A percentile compares a stretch with the other conserved stretches of the same genome.
phyloP scores from a whole-genome alignment of 2,888 invertebrate species.

The Dioctria rufipes region DNA sequence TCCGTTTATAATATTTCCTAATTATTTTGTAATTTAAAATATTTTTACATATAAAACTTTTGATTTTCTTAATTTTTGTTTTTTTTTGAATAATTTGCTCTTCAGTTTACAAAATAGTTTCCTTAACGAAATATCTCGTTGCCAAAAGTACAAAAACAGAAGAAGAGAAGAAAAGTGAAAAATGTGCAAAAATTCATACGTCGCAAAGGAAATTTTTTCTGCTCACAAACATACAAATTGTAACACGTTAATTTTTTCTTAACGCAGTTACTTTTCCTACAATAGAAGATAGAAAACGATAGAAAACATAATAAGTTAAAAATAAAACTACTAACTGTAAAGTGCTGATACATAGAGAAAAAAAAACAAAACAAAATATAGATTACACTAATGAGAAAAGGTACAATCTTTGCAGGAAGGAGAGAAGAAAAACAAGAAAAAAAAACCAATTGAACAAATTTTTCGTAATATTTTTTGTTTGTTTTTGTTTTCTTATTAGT shows the following conservation, averaged over 20 bases:
- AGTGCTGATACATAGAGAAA: neutral
- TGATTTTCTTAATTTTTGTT: no score
- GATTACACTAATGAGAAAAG: neutral
- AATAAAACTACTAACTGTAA: neutral
- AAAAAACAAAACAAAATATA: constrained; percentile 3
- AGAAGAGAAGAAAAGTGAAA: constrained; percentile 56
- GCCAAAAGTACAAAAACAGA: constrained; percentile 60
- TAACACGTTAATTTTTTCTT: constrained; percentile 18
- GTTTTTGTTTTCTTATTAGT: no score
- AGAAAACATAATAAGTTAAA: constrained; percentile 13
- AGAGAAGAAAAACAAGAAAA: constrained; percentile 6
- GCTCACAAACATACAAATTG: constrained; percentile 1
- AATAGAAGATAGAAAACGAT: neutral
- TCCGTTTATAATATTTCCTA: neutral
- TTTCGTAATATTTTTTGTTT: neutral
- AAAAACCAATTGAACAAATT: neutral
- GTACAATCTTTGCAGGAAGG: neutral
- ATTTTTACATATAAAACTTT: no score
- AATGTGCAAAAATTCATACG: no score
- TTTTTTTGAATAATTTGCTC: no score
- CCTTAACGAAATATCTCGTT: constrained; percentile 49
- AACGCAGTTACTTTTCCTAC: constrained; percentile 23
- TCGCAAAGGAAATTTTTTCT: constrained; percentile 61
- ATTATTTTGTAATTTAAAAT: no score
- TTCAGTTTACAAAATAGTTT: no score